These are phyloP conservation scores for Hylomyscus alleni DNA, from an alignment of 2,797 vertebrate species.

Conservation along the genomic window DNA sequence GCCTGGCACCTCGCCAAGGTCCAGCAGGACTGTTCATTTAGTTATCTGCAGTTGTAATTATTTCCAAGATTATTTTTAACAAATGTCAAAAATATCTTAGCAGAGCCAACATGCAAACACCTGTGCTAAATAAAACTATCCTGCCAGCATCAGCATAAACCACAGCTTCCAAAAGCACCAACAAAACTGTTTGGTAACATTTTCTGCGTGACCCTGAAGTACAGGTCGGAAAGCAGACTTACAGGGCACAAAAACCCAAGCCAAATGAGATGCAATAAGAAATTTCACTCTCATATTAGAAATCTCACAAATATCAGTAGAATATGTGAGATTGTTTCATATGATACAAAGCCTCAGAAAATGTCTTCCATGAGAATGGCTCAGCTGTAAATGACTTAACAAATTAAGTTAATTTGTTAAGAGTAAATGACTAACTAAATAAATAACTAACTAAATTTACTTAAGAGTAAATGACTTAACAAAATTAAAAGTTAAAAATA, in stretches of 20 bases:
- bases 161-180: constrained; percentile 3
- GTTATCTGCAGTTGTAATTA: background rate
- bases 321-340: constrained; percentile 24
- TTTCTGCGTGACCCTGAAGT: constrained; percentile 32
- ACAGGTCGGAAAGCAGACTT: constrained; percentile 19
- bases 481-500: constrained; percentile 8
- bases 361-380: background rate
- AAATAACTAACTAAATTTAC: too few species aligned
- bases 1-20: background rate
- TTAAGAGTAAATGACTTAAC: constrained; percentile 39
- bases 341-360: constrained; percentile 18
- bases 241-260: background rate
- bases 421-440: too few species aligned
- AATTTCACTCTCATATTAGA: constrained; percentile 30
- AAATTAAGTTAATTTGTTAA: too few species aligned
- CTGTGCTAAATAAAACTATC: constrained; percentile 33
- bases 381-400: too few species aligned
- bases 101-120: background rate
- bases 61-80: constrained; percentile 51
- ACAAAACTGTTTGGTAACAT: constrained; percentile 10
- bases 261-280: constrained; percentile 1
- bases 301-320: background rate
- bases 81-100: constrained; percentile 12
- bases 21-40: background rate
- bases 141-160: background rate